Base-by-base conservation (phyloP, 1,140 invertebrate species). In the Copidosoma floridanum region DNA sequence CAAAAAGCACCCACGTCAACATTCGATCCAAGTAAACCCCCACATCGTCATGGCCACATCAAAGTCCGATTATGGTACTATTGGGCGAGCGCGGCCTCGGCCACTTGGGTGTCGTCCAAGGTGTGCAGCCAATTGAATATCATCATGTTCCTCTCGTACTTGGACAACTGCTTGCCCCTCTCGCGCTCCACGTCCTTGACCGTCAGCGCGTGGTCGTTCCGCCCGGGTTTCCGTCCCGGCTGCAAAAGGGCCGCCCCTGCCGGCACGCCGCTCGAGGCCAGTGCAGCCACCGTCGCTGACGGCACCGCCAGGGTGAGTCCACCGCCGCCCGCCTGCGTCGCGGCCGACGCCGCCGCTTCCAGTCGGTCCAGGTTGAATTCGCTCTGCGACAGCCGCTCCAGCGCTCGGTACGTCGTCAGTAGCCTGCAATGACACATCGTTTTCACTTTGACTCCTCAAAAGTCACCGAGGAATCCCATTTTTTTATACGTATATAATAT, bases 51-150 rank as follows among this genome's bases (percentile, higher is more conserved):
- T n/a, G n/a, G n/a, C n/a, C n/a, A n/a, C n/a, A n/a, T n/a, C n/a
- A n/a, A n/a, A n/a, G n/a, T n/a, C n/a, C n/a, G n/a, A n/a, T n/a
- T n/a, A n/a, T n/a, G n/a, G n/a, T n/a, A n/a, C n/a, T n/a, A n/a
- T n/a, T n/a, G n/a, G 35, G 20, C 38, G 24, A 1, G 21, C 8
- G 44, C 57, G 61, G 63, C 63, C 65, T 68, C 69, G 26, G 35
- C 80, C n/a, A n/a, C n/a, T n/a, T n/a, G n/a, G 7, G 78, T 81
- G 65, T 89, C 89, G 68, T 94, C 91, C 5, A 94, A 81, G 2
- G 89, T 91, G 71, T 94, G 91, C 0, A 94, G 82, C 92, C 92
- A 94, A 69, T 93, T 93, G 77, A 94, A 93, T 40, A 94, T 93
- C 88, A 94, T 93, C 89, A 94, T 93, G 74, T 94, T 94, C 18